Conservation (phyloP, 2,113 vertebrate genomes). For the Pycnonotus jocosus region DNA sequence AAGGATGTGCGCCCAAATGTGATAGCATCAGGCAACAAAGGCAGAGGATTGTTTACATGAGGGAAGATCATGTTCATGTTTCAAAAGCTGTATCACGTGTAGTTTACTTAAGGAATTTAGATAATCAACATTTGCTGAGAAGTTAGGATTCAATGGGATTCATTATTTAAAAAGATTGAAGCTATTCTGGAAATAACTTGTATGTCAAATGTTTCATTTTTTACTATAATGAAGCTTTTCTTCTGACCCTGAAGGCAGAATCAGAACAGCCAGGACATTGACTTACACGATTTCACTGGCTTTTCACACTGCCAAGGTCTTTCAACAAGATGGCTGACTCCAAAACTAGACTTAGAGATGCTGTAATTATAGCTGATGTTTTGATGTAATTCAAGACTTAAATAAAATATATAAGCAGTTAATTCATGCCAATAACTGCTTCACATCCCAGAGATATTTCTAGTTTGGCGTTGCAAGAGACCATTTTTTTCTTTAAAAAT, state of each 20-base stretch:
- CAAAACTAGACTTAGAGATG: conserved; percentile 38
- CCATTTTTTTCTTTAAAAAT: not conserved
- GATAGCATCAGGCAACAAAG: conserved; percentile 44
- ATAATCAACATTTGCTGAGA: conserved; percentile 42
- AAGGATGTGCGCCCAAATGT: not conserved
- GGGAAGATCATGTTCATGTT: conserved; percentile 29
- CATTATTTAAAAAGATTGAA: conserved; percentile 44
- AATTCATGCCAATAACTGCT: not conserved
- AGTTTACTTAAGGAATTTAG: conserved; percentile 60
- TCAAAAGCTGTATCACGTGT: conserved; percentile 44
- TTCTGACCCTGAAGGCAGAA: not conserved
- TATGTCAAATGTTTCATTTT: conserved; percentile 45
- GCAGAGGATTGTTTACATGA: conserved; percentile 53
- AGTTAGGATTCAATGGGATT: conserved; percentile 29
- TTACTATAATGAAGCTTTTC: conserved; percentile 52
- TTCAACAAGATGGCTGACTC: conserved; percentile 54
- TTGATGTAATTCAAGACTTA: conserved; percentile 47
- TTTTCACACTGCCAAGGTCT: conserved; percentile 24
- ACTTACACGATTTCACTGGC: conserved; percentile 32
- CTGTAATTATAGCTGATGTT: conserved; percentile 42
- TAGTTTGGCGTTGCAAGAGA: not conserved
- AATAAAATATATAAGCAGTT: conserved; percentile 26
- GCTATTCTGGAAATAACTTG: conserved; percentile 27
- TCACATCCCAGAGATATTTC: not conserved
- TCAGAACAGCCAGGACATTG: conserved; percentile 36